phyloP scores from a whole-genome alignment of 2,888 invertebrate genomes.

The Drosophila anomalata region DNA sequence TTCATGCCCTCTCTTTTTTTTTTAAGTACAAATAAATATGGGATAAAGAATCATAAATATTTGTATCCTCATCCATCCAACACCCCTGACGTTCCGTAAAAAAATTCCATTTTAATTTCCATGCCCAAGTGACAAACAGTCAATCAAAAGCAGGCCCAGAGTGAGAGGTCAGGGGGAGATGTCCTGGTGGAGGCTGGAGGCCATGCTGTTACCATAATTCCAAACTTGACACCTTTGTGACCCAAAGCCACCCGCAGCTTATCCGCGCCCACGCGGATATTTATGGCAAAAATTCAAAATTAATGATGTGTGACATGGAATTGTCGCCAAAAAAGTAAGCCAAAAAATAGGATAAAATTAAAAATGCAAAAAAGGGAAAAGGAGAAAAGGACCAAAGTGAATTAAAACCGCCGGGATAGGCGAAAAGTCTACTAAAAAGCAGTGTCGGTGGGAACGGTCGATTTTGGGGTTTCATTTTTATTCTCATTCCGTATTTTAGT shows the following conservation, averaged over 20 bases:
- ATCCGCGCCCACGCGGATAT: conserved; percentile 56
- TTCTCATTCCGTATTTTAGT: not conserved
- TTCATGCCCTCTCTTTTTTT: not conserved
- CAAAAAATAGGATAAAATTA: conserved; percentile 8
- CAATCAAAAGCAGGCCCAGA: conserved; percentile 28
- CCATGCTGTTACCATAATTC: conserved; percentile 36
- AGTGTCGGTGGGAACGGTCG: not conserved
- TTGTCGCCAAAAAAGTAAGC: conserved; percentile 46
- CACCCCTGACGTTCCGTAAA: not conserved
- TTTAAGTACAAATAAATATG: not conserved
- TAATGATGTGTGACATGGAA: conserved; percentile 76
- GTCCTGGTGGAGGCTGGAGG: not conserved
- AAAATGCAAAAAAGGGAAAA: conserved; percentile 33
- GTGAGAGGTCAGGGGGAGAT: conserved; percentile 17
- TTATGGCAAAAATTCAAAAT: conserved; percentile 75
- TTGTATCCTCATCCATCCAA: conserved; percentile 13
- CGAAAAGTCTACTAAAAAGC: conserved; percentile 1
- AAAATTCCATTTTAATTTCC: conserved; percentile 39
- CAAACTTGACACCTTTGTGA: conserved; percentile 36
- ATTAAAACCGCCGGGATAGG: not conserved
- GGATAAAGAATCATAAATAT: conserved; percentile 21
- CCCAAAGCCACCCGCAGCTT: conserved; percentile 27
- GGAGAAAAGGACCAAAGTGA: conserved; percentile 8
- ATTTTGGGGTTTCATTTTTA: conserved; percentile 1
- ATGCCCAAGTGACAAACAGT: conserved; percentile 38